Evolutionary conservation across 2,113 vertebrate genomes (phyloP), one percentile per base, ranked within the genome.

Genomic region (Entosphenus tridentatus): DNA sequence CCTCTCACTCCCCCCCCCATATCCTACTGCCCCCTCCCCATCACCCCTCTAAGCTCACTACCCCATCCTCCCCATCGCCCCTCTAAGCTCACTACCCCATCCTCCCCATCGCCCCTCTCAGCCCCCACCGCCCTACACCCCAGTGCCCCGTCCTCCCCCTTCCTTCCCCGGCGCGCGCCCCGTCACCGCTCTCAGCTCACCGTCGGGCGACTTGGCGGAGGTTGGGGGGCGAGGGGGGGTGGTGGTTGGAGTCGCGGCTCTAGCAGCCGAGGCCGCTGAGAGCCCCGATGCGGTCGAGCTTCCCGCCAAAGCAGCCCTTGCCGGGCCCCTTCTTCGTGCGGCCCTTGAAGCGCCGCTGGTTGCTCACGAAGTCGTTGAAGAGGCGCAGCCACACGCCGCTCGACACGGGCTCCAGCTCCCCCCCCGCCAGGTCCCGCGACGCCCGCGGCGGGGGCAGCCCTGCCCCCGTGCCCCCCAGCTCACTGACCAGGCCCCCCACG

Each of bases 191-290:
- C 39, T 39, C 39, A 39, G 5, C 39, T 39, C 39, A 39, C 39
- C 39, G 39, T 39, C 39, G 18, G 68, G 68, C 10, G 9, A 12
- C 2, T 10, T 55, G 21, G 57, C 57, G 55, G n/a, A 54, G 68
- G 68, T 18, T 55, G 8, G 1, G n/a, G 8, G 9, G n/a, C 69
- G 8, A n/a, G 56, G 9, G 56, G 14, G 16, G 9, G 56, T 12
- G 16, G 2, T 8, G 17, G 16, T 57, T 14, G 72, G 75, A 72
- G 78, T 73, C 76, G 78, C 79, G 69, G 65, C 75, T 75, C 75
- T 91, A 95, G 80, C 92, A 97, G 70, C 92, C 92, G 83, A 97
- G 85, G 72, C 88, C 88, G 72, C 89, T 96, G 77, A 85, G 82
- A 80, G 86, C 80, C 73, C 92, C 91, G 82, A 97, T 96, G 70